Conservation (phyloP, 2,113 vertebrate species). For the Microcebus ravelobensis region DNA sequence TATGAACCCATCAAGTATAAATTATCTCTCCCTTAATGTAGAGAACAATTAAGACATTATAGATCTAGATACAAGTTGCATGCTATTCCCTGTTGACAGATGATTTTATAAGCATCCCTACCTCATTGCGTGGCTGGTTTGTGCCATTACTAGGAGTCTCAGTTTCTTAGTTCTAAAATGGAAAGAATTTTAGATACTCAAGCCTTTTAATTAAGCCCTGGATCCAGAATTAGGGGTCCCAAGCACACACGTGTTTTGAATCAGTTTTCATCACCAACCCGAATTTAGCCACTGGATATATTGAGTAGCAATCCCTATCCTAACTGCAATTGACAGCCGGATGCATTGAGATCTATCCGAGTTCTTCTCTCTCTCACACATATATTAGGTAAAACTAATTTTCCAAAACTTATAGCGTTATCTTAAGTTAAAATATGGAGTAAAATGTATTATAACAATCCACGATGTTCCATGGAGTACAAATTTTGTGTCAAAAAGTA, state of each 20-base stretch:
- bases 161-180: background rate
- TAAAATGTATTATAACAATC: background rate
- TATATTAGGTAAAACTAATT: background rate
- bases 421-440: background rate
- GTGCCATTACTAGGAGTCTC: background rate
- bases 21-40: background rate
- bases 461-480: background rate
- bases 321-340: background rate
- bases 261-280: background rate
- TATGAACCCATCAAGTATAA: background rate
- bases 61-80: background rate
- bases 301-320: background rate
- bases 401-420: background rate
- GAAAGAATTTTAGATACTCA: background rate
- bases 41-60: background rate
- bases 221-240: background rate
- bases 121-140: background rate
- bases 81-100: background rate
- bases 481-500: background rate
- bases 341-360: background rate
- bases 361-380: background rate
- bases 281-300: background rate
- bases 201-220: background rate
- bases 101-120: background rate
- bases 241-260: background rate